Conservation (phyloP, 2,888 invertebrate species). For the Drosophila anomalipes region DNA sequence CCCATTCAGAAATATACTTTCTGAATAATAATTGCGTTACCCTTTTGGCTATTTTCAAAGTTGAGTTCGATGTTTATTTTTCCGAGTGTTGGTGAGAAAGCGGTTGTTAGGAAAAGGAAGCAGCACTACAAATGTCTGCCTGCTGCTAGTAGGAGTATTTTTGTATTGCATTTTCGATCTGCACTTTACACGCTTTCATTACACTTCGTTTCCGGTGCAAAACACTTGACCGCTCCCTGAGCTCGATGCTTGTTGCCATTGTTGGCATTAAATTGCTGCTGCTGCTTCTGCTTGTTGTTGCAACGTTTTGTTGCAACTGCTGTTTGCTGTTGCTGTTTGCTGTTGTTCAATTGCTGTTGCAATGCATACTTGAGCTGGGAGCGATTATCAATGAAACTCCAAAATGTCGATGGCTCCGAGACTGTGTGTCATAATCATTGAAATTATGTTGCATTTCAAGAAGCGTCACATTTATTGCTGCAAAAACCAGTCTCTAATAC, state of each 20-base stretch:
- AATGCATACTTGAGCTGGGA: slow-evolving; percentile 68
- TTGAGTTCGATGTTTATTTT: background rate
- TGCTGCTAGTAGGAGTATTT: slow-evolving; percentile 48
- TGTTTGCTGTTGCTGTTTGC: slow-evolving; percentile 31
- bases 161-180: slow-evolving; percentile 79
- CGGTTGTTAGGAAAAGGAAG: slow-evolving; percentile 17
- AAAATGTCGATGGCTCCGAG: slow-evolving; percentile 33
- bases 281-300: slow-evolving; percentile 5
- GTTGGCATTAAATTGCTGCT: slow-evolving; percentile 65
- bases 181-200: slow-evolving; percentile 79
- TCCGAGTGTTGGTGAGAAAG: background rate
- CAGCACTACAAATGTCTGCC: slow-evolving; percentile 57
- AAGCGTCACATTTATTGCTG: slow-evolving; percentile 26
- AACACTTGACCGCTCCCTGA: slow-evolving; percentile 56
- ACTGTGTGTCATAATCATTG: slow-evolving; percentile 66
- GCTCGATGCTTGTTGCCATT: slow-evolving; percentile 53
- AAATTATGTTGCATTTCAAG: slow-evolving; percentile 56
- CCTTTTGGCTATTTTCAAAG: no score
- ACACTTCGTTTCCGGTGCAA: slow-evolving; percentile 77
- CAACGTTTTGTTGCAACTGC: background rate
- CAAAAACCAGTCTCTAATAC: slow-evolving; percentile 27
- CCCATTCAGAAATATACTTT: background rate
- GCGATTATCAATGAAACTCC: slow-evolving; percentile 62
- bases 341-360: slow-evolving; percentile 10
- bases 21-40: background rate